Evolutionary conservation across 64 coral and sea anemone genomes (phyloP), one percentile per base, ranked within the genome.

Genomic region (Pocillopora damicornis): DNA sequence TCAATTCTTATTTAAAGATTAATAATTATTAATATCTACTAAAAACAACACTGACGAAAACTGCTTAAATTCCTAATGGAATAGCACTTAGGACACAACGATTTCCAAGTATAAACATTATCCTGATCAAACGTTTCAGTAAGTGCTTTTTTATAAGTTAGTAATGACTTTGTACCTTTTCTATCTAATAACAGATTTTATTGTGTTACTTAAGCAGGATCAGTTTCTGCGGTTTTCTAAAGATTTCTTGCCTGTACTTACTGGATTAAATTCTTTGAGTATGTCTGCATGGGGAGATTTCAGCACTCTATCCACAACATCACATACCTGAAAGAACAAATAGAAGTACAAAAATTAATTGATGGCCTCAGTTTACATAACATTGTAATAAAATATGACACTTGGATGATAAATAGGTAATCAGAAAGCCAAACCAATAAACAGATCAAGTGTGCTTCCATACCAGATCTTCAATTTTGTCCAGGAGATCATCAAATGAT

Each of bases 401-500:
- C 18, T 23, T 36, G 2, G 5, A 57, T 2, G 1, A 15, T 56
- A 4, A 13, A n/a, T n/a, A n/a, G n/a, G 22, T 13, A 81, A 17
- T 81, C n/a, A 81, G 60, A 75, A 56, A 1, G 51, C 1, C 0
- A 76, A 30, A 75, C 6, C 16, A 61, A 20, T 13, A 58, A 11
- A 35, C 4, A 30, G 1, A 0, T 51, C 7, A 51, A 51, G 42
- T 51, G 42, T 51, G 6, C 34, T 76, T 20, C 62, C 93, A 36
- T 86, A 99, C 97, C 78, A 99, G 76, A 60, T 99, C 90, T 86
- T 99, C 97, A 59, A 99, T 88, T 75, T 93, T 73, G 75, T 99
- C 88, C 34, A 99, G 81, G 59, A 99, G 89, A 73, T 99, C 97
- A 59, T 99, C 86, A 93, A 99, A 99, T 51, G 88, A 88, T 15